Percentiles rank a stretch among this genome's conserved stretches.
Evolutionary conservation across 2,797 vertebrate species (phyloP).

Genomic region (Scarus forsteni): DNA sequence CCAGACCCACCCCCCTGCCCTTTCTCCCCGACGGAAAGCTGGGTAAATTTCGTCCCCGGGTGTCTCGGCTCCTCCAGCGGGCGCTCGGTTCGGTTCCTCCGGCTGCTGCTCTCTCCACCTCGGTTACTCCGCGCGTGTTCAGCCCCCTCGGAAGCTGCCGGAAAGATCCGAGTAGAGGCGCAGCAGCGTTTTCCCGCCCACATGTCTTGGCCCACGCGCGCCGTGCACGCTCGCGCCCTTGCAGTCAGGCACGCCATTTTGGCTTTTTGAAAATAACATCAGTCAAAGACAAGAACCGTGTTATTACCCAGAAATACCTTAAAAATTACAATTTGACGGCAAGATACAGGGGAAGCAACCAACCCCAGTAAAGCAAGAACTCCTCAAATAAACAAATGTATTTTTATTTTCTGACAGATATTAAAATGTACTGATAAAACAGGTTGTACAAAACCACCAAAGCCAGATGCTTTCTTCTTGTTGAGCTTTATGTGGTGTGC

Average conservation of each 20-base stretch:
- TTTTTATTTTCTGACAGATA: too few species aligned
- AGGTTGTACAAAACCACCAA: too few species aligned
- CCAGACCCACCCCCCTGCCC: conserved; percentile 42
- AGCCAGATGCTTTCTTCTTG: too few species aligned
- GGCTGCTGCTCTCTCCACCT: conserved; percentile 19
- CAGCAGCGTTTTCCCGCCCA: conserved; percentile 61
- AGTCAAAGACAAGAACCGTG: background rate
- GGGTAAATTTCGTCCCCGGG: conserved; percentile 30
- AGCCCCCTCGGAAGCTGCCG: conserved; percentile 59
- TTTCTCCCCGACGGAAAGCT: conserved; percentile 35
- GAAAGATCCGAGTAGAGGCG: conserved; percentile 59
- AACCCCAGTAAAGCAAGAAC: too few species aligned
- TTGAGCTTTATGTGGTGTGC: too few species aligned
- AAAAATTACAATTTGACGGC: too few species aligned
- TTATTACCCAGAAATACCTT: background rate
- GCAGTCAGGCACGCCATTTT: conserved; percentile 76
- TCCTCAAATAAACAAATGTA: too few species aligned
- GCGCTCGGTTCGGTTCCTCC: conserved; percentile 17
- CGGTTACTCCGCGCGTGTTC: conserved; percentile 55
- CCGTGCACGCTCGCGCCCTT: conserved; percentile 35
- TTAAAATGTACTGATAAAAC: too few species aligned
- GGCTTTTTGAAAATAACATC: conserved; percentile 27
- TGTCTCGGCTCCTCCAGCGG: conserved; percentile 25
- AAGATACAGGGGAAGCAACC: too few species aligned
- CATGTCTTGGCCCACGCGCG: conserved; percentile 37